phyloP scores from a whole-genome alignment of 2,797 vertebrate genomes.

The Cirrhinus molitorella region DNA sequence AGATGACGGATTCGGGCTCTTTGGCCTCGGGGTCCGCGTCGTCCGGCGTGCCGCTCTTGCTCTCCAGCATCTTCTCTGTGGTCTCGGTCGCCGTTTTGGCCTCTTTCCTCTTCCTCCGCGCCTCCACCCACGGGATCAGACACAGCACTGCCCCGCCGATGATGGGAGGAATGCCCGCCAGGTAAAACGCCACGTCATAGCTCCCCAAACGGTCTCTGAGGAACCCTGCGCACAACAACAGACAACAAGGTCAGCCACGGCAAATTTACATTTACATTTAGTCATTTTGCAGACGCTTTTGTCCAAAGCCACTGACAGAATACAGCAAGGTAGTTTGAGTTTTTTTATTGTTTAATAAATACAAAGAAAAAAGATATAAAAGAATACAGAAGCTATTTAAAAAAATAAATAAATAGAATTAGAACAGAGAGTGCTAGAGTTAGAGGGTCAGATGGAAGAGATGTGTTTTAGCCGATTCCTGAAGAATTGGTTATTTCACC shows the following conservation, averaged over 20 bases:
- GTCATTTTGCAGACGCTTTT: no score
- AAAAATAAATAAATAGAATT: no score
- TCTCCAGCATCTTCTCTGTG: constrained; percentile 83
- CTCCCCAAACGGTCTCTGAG: constrained; percentile 85
- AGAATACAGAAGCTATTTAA: no score
- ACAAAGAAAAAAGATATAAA: no score
- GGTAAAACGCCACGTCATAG: constrained; percentile 92
- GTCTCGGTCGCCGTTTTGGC: constrained; percentile 70
- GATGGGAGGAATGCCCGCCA: constrained; percentile 93
- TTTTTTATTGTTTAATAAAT: no score
- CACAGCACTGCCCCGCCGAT: constrained; percentile 90
- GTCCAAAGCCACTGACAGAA: no score
- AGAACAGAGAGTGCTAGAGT: no score
- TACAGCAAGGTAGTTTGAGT: no score
- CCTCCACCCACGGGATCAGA: constrained; percentile 91
- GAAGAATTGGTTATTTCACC: no score
- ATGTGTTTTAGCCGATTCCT: no score
- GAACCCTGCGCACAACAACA: constrained; percentile 77
- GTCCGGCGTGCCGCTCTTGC: constrained; percentile 56
- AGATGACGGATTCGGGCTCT: constrained; percentile 73
- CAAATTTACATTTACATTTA: no score
- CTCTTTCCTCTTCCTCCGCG: constrained; percentile 70
- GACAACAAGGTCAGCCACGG: background rate
- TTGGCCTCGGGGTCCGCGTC: constrained; percentile 60
- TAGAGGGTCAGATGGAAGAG: no score